A percentile compares a stretch with the other conserved stretches of the same genome.
Evolutionary conservation across 2,797 vertebrate species (phyloP).

Genomic region (Graptemys geographica): DNA sequence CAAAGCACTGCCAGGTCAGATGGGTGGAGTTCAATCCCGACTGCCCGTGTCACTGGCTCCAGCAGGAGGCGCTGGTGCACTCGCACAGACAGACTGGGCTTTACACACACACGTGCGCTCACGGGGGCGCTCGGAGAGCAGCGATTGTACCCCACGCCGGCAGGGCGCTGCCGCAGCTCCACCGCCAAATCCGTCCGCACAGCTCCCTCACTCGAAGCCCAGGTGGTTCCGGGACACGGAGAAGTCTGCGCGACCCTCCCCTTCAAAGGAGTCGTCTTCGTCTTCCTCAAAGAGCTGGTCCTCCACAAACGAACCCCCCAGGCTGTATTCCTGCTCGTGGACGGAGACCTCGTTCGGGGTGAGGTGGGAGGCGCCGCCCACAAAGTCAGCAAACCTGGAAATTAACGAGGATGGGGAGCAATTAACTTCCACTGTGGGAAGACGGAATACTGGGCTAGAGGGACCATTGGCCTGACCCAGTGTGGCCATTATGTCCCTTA

Average conservation of each 20-base stretch:
- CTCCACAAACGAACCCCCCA: constrained; percentile 86
- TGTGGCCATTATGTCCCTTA: neutral
- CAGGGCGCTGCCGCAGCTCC: neutral
- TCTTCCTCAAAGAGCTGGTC: constrained; percentile 88
- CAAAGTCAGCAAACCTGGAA: constrained; percentile 94
- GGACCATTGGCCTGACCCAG: neutral
- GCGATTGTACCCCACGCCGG: rapidly evolving
- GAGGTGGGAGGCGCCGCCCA: constrained; percentile 91
- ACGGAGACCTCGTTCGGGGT: constrained; percentile 88
- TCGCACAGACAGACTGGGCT: rapidly evolving
- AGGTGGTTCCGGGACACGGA: constrained; percentile 4
- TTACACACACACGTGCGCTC: neutral
- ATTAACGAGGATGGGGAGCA: constrained; percentile 12
- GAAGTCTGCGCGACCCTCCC: neutral
- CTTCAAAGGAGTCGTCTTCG: constrained; percentile 72
- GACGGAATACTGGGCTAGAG: neutral
- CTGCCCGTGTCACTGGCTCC: too few relatives aligned
- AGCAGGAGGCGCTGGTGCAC: neutral
- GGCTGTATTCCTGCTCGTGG: constrained; percentile 92
- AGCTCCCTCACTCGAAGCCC: neutral
- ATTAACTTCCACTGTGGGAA: neutral
- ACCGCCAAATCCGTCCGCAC: neutral
- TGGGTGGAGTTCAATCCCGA: too few relatives aligned
- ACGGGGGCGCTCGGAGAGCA: neutral
- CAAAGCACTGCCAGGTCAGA: too few relatives aligned